Evolutionary conservation across 2,113 vertebrate species (phyloP).

Genomic region (Carettochelys insculpta): DNA sequence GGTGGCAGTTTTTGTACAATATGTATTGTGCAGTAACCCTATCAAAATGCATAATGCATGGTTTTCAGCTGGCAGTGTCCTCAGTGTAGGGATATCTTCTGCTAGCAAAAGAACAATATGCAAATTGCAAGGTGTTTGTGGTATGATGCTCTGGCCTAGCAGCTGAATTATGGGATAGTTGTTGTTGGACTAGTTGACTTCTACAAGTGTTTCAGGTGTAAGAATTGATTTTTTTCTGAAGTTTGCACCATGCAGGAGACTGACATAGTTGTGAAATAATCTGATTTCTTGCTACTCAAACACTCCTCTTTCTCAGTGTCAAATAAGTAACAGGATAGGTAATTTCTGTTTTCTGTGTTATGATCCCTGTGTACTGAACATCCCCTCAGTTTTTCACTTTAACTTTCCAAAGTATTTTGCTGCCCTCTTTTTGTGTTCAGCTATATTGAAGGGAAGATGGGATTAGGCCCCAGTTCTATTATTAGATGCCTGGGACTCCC

Average conservation of each 20-base stretch:
- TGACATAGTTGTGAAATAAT: background rate
- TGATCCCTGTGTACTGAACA: rapidly evolving
- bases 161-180: background rate
- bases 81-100: background rate
- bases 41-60: background rate
- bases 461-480: too few species aligned
- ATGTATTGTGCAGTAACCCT: background rate
- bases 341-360: background rate
- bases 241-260: rapidly evolving
- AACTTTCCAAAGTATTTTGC: too few species aligned
- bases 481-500: too few species aligned
- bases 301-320: background rate
- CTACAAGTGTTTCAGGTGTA: rapidly evolving
- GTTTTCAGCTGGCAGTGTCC: background rate
- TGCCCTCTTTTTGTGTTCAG: background rate
- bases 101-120: background rate
- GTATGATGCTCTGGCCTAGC: rapidly evolving
- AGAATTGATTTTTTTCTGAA: background rate
- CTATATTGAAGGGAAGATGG: too few species aligned
- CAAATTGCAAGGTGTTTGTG: rapidly evolving
- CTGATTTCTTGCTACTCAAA: background rate
- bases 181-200: background rate
- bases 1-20: background rate
- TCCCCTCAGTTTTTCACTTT: background rate
- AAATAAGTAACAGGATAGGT: background rate